Base-by-base conservation (phyloP, 1,140 invertebrate genomes). In the Drosophila biarmipes region DNA sequence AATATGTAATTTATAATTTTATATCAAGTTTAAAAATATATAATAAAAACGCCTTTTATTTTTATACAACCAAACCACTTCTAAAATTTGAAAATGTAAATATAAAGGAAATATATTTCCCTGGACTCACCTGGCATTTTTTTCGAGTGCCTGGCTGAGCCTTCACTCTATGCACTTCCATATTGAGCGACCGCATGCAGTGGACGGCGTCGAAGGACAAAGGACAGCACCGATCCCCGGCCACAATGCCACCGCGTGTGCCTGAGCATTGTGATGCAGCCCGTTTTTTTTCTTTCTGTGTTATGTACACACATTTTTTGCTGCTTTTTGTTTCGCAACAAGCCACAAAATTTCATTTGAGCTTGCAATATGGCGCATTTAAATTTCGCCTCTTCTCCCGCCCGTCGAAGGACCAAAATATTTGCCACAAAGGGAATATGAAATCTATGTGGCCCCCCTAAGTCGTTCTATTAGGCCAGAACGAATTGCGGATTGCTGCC, bases 271-370 rank as follows among this genome's bases (percentile, higher is more conserved):
- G 54, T 55, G 72, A 54, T 59, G 54, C 72, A 59, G 61, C 17
- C 45, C 43, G 35, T 64, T 74, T 57, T 57, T 56, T 49, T 57
- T 29, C 49, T 29, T 24, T 19, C 31, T 12, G 37, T 12, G 37
- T 42, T 56, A 27, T 61, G 67, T 46, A 35, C 55, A 37, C 54
- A 21, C 59, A 29, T 73, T 71, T 81, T 56, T 56, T 75, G 37
- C 45, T 42, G 57, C 63, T 76, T 63, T 69, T 73, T 79, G 48
- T 66, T 77, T 79, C 73, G 56, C 42, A 82, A 69, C 78, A 79
- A 77, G 75, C 84, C 84, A 89, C 84, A 89, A 89, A 87, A 87
- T 89, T 87, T 89, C 84, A 87, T 87, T 87, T 87, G 67, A 73
- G 79, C 75, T 89, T 79, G 72, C 84, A 87, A 87, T 82, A 87